Base-by-base conservation (phyloP, 92 coral and sea anemone species). In the Heliopora coerulea region DNA sequence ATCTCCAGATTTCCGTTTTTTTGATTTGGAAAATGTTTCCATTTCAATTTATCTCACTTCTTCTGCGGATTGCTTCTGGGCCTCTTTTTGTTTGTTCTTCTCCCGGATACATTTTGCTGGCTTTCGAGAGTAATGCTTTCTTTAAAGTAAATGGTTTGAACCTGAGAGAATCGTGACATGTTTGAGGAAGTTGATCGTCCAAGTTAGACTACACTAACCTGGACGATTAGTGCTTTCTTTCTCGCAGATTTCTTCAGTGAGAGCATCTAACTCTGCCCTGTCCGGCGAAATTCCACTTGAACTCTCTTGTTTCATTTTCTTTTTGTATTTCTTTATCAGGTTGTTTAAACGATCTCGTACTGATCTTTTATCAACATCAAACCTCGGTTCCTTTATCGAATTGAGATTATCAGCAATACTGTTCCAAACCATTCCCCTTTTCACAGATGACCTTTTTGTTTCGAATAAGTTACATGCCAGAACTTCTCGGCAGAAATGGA, bases 381-480 rank as follows among this genome's bases (percentile, higher is more conserved):
- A 83, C 64, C 24, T 39, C 29, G 79, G 86, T 34, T 54, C 59
- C 9, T 34, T 46, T 49, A 78, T 24, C 32, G 75, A 77, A 61
- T 83, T 69, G 21, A 83, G 83, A 23, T 76, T 78, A 27, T 54
- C 63, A 28, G 82, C 82, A 32, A 83, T 49, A 23, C 64, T 41
- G 20, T 73, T 77, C 87, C 83, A 84, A 6, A 73, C 63, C 44
- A 64, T 83, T 39, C 84, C 84, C 56, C 84, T 27, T 58, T 84
- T 81, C 7, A 28, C 61, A 23, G 61, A 56, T 28, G 30, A 23
- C 33, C 23, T 56, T 17, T 56, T 56, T 23, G 34, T 29, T 41
- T 82, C 72, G 56, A 65, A 80, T 8, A 83, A 75, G 5, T 60
- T 82, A 10, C 72, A 18, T 17, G 79, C 81, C 28, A 79, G 65